These are phyloP conservation scores for Agrotis puta DNA, from an alignment of 2,888 invertebrate genomes.

Conservation along the genomic window DNA sequence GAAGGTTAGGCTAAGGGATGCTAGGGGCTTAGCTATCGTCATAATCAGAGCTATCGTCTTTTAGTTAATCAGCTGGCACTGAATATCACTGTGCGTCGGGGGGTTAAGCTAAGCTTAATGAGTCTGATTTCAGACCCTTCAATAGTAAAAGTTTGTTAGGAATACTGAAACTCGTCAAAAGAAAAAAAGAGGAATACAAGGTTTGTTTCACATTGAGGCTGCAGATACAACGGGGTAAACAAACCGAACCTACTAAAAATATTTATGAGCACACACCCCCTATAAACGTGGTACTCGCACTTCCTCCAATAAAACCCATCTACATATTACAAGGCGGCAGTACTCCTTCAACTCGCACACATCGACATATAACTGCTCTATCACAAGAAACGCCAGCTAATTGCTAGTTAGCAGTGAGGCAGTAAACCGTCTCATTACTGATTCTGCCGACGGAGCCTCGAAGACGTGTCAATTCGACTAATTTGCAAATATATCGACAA, in stretches of 20 bases:
- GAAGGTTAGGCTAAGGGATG: conserved; percentile 7
- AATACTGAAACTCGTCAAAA: too few species aligned
- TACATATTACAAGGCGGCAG: conserved; percentile 32
- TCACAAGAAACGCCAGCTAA: conserved; percentile 58
- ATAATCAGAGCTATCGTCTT: conserved; percentile 5
- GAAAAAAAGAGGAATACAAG: too few species aligned
- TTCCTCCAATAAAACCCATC: conserved; percentile 42
- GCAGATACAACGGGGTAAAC: conserved; percentile 1
- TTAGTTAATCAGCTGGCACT: conserved; percentile 22
- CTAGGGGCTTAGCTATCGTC: conserved; percentile 6
- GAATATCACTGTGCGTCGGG: not conserved
- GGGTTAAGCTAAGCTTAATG: not conserved
- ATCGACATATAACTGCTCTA: conserved; percentile 33
- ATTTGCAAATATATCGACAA: conserved; percentile 77
- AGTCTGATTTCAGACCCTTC: not conserved
- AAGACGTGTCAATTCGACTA: conserved; percentile 63
- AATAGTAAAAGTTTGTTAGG: not conserved
- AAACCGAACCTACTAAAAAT: conserved; percentile 34
- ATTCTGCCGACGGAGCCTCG: conserved; percentile 49
- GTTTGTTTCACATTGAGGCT: not conserved
- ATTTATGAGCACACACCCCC: conserved; percentile 26
- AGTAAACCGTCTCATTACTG: conserved; percentile 45
- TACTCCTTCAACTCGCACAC: conserved; percentile 30
- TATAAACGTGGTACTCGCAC: conserved; percentile 23
- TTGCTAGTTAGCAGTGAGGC: conserved; percentile 52